Evolutionary conservation across 2,888 invertebrate species (phyloP).

Genomic region (Caradrina kadenii): DNA sequence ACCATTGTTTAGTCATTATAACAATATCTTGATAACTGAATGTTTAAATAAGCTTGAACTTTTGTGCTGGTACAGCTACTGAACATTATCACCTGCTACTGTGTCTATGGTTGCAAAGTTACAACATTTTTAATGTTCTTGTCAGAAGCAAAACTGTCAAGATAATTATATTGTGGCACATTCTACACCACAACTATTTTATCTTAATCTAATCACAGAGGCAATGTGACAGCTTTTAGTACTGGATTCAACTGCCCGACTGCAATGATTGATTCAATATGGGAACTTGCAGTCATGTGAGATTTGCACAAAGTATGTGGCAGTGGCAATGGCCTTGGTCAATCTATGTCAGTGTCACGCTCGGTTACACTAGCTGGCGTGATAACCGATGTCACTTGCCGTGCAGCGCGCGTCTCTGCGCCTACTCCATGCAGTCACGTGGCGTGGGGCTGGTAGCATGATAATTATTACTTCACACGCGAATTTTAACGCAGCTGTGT

Average conservation of each 20-base stretch:
- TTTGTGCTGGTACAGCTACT: background rate
- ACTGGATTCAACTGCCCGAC: conserved; percentile 31
- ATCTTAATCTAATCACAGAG: conserved; percentile 39
- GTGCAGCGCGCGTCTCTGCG: conserved; percentile 20
- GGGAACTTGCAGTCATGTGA: conserved; percentile 63
- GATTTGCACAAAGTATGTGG: conserved; percentile 59
- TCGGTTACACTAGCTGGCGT: conserved; percentile 64
- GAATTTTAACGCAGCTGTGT: conserved; percentile 32
- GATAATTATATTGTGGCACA: conserved; percentile 9
- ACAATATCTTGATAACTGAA: background rate
- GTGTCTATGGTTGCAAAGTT: conserved; percentile 37
- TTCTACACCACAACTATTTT: conserved; percentile 17
- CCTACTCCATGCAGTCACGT: conserved; percentile 51
- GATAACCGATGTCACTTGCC: conserved; percentile 59
- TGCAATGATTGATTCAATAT: conserved; percentile 58
- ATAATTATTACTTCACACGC: conserved; percentile 23
- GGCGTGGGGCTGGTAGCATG: conserved; percentile 18
- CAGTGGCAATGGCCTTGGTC: conserved; percentile 69
- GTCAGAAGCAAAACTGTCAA: conserved; percentile 11
- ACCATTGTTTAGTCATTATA: background rate
- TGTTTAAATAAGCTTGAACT: background rate
- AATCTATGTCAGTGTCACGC: conserved; percentile 74
- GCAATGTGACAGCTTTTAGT: conserved; percentile 29
- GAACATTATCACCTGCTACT: conserved; percentile 23
- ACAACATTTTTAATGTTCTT: conserved; percentile 24